Conservation (phyloP, 2,888 invertebrate genomes). For the Villa cingulata region DNA sequence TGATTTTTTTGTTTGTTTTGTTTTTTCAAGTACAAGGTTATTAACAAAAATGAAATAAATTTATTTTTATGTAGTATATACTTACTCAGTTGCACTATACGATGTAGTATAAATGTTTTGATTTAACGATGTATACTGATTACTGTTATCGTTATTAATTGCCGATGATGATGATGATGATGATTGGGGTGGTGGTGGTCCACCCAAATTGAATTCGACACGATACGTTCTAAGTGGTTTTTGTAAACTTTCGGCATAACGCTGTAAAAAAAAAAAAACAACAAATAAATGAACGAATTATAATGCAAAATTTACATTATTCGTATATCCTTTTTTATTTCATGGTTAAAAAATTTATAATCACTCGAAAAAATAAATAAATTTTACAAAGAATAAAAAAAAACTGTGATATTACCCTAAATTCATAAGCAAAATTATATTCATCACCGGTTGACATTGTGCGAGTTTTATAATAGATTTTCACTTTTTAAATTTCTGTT, state of each 20-base stretch:
- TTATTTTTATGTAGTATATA: conserved; percentile 11
- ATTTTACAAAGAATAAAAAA: too few relatives aligned
- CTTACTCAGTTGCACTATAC: conserved; percentile 36
- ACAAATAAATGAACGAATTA: conserved; percentile 4
- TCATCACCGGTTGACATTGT: conserved; percentile 32
- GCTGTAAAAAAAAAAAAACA: conserved; percentile 20
- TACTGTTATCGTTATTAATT: too few relatives aligned
- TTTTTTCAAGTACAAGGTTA: too few relatives aligned
- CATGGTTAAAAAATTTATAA: neutral
- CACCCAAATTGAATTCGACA: conserved; percentile 29
- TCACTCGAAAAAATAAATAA: conserved; percentile 5
- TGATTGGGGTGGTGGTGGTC: conserved; percentile 25
- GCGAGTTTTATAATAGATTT: neutral
- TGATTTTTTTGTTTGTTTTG: neutral
- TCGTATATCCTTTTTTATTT: too few relatives aligned
- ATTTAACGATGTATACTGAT: conserved; percentile 23
- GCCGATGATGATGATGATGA: too few relatives aligned
- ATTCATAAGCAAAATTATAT: conserved; percentile 53
- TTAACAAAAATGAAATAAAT: too few relatives aligned
- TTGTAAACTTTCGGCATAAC: conserved; percentile 37
- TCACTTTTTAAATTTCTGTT: neutral
- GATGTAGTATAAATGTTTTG: conserved; percentile 33
- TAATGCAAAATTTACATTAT: too few relatives aligned
- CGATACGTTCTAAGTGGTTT: conserved; percentile 36
- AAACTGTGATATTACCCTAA: conserved; percentile 41